These are phyloP conservation scores for Platichthys stellatus DNA, from an alignment of 2,113 vertebrate species.

Conservation along the genomic window DNA sequence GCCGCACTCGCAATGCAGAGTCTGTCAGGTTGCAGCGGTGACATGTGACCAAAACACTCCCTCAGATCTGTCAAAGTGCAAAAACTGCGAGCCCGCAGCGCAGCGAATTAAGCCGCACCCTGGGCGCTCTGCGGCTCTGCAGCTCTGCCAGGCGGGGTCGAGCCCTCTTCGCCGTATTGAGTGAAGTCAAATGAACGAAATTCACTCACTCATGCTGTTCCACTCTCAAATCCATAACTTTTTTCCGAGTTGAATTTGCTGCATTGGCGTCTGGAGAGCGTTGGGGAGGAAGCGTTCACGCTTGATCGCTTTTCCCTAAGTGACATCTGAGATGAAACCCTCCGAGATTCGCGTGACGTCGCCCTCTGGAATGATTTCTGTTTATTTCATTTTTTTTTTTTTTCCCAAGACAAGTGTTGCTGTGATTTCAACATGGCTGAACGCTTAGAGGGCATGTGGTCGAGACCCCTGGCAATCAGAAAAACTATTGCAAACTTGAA, in stretches of 20 bases:
- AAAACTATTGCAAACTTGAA: slow-evolving; percentile 76
- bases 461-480: slow-evolving; percentile 71
- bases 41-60: slow-evolving; percentile 48
- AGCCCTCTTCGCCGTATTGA: slow-evolving; percentile 50
- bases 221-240: slow-evolving; percentile 60
- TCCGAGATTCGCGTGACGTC: slow-evolving; percentile 42
- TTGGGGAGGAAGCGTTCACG: slow-evolving; percentile 54
- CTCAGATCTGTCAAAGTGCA: slow-evolving; percentile 34
- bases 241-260: slow-evolving; percentile 50
- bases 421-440: slow-evolving; percentile 62
- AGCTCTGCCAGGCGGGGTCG: slow-evolving; percentile 51
- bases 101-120: slow-evolving; percentile 47
- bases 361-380: slow-evolving; percentile 36
- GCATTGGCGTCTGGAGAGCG: slow-evolving; percentile 58
- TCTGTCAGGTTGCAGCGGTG: slow-evolving; percentile 52
- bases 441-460: slow-evolving; percentile 46
- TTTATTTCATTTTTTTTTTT: slow-evolving; percentile 10
- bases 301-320: slow-evolving; percentile 41
- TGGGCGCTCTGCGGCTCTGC: slow-evolving; percentile 37
- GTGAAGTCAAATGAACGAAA: slow-evolving; percentile 68
- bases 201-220: slow-evolving; percentile 66
- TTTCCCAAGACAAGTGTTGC: slow-evolving; percentile 52
- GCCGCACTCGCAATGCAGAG: slow-evolving; percentile 33
- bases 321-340: slow-evolving; percentile 49
- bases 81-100: slow-evolving; percentile 47